Conservation (phyloP, 2,797 vertebrate genomes). For the Silurus aristotelis region DNA sequence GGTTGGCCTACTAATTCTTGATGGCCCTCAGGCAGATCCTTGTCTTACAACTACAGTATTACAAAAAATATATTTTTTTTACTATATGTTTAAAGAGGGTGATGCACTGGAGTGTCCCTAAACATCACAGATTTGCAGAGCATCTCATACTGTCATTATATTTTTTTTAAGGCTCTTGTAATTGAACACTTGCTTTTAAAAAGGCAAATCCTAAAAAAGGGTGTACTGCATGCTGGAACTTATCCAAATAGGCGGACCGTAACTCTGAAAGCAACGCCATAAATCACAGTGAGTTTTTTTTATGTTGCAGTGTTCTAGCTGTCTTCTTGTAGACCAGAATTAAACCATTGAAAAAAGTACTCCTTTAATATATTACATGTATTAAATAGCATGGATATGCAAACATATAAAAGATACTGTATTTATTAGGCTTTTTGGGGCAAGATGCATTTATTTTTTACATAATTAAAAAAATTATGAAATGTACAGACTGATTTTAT, state of each 20-base stretch:
- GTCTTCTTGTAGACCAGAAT: background rate
- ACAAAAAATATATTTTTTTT: background rate
- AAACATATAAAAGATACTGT: background rate
- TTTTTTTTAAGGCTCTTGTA: background rate
- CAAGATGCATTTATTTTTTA: background rate
- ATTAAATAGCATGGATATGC: background rate
- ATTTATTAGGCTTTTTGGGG: background rate
- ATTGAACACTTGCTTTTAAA: background rate
- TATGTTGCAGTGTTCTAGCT: background rate
- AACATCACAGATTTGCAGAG: background rate
- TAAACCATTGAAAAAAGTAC: background rate
- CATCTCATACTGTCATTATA: background rate
- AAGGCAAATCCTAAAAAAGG: no score
- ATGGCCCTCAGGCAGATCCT: background rate
- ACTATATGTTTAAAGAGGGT: background rate
- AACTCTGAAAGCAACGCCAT: background rate
- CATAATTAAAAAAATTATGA: background rate
- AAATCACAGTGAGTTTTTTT: background rate
- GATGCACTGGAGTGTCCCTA: background rate
- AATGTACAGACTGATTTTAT: background rate
- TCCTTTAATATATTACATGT: background rate
- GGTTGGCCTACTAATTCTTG: background rate
- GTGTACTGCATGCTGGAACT: background rate
- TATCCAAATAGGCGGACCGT: background rate
- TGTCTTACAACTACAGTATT: background rate